phyloP scores from a whole-genome alignment of 2,797 vertebrate genomes.

The Eutrigla gurnardus region DNA sequence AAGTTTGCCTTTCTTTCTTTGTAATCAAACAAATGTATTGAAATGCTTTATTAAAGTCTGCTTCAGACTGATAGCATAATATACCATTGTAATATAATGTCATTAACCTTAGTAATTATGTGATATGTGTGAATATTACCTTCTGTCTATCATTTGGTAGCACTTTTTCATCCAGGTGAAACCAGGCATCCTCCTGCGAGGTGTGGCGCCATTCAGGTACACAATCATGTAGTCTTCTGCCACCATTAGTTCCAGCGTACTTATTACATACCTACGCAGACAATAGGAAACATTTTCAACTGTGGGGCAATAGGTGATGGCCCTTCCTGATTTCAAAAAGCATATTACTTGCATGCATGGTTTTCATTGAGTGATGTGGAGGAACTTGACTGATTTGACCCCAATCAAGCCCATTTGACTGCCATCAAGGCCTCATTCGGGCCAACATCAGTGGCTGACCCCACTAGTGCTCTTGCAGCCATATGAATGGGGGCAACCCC shows the following conservation, averaged over 20 bases:
- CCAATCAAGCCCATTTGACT: background rate
- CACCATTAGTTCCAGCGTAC: conserved; percentile 97
- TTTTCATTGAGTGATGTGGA: conserved; percentile 8
- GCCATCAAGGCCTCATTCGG: background rate
- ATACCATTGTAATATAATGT: background rate
- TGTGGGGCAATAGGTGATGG: background rate
- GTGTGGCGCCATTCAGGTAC: conserved; percentile 97
- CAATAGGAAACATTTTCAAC: background rate
- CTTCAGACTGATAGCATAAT: background rate
- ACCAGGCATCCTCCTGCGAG: conserved; percentile 94
- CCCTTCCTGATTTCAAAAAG: background rate
- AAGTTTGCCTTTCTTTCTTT: conserved; percentile 4
- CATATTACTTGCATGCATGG: background rate
- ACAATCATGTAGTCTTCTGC: conserved; percentile 99
- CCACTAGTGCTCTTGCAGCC: background rate
- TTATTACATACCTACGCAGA: conserved; percentile 93
- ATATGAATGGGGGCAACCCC: background rate
- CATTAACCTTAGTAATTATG: background rate
- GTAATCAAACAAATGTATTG: conserved; percentile 5
- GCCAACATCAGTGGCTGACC: background rate
- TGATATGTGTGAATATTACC: conserved; percentile 75
- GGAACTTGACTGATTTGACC: background rate
- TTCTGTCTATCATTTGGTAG: conserved; percentile 98
- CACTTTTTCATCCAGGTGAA: conserved; percentile 98
- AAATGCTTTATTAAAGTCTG: conserved; percentile 5